phyloP scores from a whole-genome alignment of 1,140 invertebrate genomes.

The Lerema accius region DNA sequence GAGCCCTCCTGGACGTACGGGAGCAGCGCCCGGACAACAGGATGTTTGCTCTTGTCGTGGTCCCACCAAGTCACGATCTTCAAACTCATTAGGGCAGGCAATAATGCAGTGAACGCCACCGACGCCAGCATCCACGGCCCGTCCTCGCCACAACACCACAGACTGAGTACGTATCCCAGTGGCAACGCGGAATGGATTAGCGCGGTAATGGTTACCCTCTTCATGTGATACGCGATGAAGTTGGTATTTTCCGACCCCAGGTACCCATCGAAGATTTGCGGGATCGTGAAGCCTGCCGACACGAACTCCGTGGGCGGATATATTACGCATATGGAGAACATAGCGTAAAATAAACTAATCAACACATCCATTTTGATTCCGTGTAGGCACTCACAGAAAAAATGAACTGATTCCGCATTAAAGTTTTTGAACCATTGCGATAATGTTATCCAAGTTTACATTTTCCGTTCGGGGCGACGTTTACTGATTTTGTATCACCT shows the following conservation, averaged over 20 bases:
- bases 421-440: slow-evolving; percentile 12
- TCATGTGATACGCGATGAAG: slow-evolving; percentile 89
- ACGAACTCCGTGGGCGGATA: slow-evolving; percentile 90
- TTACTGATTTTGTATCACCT: no score
- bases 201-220: slow-evolving; percentile 85
- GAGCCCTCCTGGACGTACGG: slow-evolving; percentile 85
- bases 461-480: no score
- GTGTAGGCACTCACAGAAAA: neutral
- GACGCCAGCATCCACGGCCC: slow-evolving; percentile 66
- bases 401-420: neutral
- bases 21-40: slow-evolving; percentile 86
- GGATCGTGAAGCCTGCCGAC: slow-evolving; percentile 88
- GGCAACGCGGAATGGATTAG: slow-evolving; percentile 88
- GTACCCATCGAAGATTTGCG: slow-evolving; percentile 85
- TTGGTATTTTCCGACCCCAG: slow-evolving; percentile 87
- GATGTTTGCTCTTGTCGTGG: slow-evolving; percentile 88
- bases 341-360: slow-evolving; percentile 86
- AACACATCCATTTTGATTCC: slow-evolving; percentile 79
- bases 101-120: slow-evolving; percentile 54
- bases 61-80: slow-evolving; percentile 86
- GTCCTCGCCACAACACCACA: slow-evolving; percentile 57
- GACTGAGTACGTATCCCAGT: slow-evolving; percentile 85
- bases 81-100: slow-evolving; percentile 64
- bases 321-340: slow-evolving; percentile 87
- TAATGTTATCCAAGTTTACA: neutral